Percentiles rank a stretch among this genome's conserved stretches.
Evolutionary conservation across 2,888 invertebrate genomes (phyloP).

Genomic region (Baccha elongata): DNA sequence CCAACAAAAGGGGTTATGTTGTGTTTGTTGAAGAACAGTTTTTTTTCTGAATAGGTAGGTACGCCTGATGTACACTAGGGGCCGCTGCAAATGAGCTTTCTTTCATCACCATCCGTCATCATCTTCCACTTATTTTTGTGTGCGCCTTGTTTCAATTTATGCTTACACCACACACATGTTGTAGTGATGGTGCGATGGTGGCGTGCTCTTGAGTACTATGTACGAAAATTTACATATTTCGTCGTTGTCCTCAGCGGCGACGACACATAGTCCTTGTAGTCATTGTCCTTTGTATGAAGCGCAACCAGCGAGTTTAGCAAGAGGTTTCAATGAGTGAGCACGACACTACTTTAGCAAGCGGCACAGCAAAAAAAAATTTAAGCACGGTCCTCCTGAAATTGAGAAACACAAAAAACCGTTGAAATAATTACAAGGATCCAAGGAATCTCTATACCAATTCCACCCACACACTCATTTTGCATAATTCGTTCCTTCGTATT

Average conservation of each 20-base stretch:
- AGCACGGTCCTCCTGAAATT: slow-evolving; percentile 51
- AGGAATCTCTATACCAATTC: slow-evolving; percentile 57
- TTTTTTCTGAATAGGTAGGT: slow-evolving; percentile 9
- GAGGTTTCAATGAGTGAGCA: slow-evolving; percentile 64
- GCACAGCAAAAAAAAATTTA: slow-evolving; percentile 1
- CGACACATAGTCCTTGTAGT: slow-evolving; percentile 33
- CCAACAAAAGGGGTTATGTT: slow-evolving; percentile 26
- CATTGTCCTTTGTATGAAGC: slow-evolving; percentile 54
- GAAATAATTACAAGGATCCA: slow-evolving; percentile 70
- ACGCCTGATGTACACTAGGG: slow-evolving; percentile 6
- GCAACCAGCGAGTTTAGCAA: slow-evolving; percentile 53
- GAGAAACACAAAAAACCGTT: slow-evolving; percentile 67
- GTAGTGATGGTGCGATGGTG: slow-evolving; percentile 19
- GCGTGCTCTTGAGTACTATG: slow-evolving; percentile 60
- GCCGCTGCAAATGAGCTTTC: slow-evolving; percentile 58
- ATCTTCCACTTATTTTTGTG: slow-evolving; percentile 33
- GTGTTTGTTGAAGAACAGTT: slow-evolving; percentile 48
- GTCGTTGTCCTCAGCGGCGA: slow-evolving; percentile 36
- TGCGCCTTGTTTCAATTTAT: slow-evolving; percentile 60
- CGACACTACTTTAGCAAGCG: not conserved
- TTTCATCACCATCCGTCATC: slow-evolving; percentile 32
- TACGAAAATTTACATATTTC: slow-evolving; percentile 71
- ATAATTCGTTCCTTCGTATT: slow-evolving; percentile 69
- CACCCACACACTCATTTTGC: slow-evolving; percentile 62
- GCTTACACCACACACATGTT: slow-evolving; percentile 62